Conservation (phyloP, 2,888 invertebrate species). For the Thecocarcelia acutangulata region DNA sequence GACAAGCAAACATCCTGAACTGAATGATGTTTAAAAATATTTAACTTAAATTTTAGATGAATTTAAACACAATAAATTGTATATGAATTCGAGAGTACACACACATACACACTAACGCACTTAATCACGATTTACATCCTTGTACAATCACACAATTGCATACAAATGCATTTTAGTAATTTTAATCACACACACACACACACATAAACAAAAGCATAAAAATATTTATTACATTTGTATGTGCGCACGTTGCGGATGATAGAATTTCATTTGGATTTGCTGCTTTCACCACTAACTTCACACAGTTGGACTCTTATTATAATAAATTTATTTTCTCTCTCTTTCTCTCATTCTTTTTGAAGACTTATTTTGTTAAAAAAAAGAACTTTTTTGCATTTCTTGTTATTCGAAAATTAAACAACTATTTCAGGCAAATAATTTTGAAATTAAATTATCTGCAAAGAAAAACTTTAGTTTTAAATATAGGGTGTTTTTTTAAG, state of each 20-base stretch:
- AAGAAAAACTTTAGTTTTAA: too few relatives aligned
- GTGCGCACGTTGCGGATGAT: not conserved
- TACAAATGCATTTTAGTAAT: not conserved
- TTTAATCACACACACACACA: constrained; percentile 22
- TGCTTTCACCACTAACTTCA: constrained; percentile 31
- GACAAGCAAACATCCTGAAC: constrained; percentile 15
- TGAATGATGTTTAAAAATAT: constrained; percentile 42
- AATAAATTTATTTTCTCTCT: not conserved
- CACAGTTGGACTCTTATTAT: constrained; percentile 5
- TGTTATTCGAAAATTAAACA: too few relatives aligned
- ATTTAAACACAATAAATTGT: constrained; percentile 40
- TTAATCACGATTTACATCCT: not conserved
- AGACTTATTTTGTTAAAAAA: not conserved
- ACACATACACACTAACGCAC: not conserved
- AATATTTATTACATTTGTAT: constrained; percentile 36
- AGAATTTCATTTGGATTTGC: constrained; percentile 17
- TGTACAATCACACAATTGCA: not conserved
- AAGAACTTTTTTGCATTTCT: not conserved
- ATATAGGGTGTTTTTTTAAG: too few relatives aligned
- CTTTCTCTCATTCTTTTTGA: not conserved
- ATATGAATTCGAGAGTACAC: constrained; percentile 15
- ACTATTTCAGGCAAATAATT: too few relatives aligned
- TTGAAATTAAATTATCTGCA: too few relatives aligned
- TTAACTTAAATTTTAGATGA: constrained; percentile 56
- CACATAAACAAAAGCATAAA: constrained; percentile 1